Evolutionary conservation across 2,888 invertebrate genomes (phyloP), one percentile per base, ranked within the genome.

Genomic region (Troides aeacus): DNA sequence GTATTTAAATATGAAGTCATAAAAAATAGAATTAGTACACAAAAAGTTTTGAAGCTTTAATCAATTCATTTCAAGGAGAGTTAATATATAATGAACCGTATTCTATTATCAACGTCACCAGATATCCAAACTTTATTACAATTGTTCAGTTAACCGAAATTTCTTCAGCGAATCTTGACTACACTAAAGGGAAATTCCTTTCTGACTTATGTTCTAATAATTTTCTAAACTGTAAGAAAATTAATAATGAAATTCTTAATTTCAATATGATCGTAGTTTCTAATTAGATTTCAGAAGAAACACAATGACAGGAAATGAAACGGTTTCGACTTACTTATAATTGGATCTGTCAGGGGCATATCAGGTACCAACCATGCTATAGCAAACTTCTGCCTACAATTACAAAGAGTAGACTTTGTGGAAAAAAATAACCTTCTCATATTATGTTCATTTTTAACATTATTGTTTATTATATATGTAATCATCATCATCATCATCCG

Each of bases 291-390:
- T 57, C n/a, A n/a, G 56, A 62, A 62, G 60, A 61, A 66, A 53
- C 39, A 61, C 66, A 50, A 61, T 46, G 67, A 67, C 57, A 62
- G 63, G 36, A 68, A 63, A 63, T 53, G 68, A 59, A 63, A 63
- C 50, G 66, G 66, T 66, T 66, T 62, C 62, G 39, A 56, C 61
- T 66, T 62, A 66, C 56, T 66, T 56, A 66, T 66, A 66, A 66
- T 66, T 62, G 62, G 62, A 62, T 66, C 62, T 66, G 62, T 66
- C 62, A 66, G n/a, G 53, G 39, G 56, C 56, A 66, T 57, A 21
- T 66, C 66, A 66, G 50, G 24, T 30, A 50, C 50, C 56, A 60
- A 30, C 30, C 30, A 30, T 42, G 59, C 46, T 59, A 65, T 46
- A 65, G 46, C 46, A 59, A 15, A 60, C 60, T 24, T 46, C 24